phyloP scores from a whole-genome alignment of 2,888 invertebrate genomes.

The Spialia ferax region DNA sequence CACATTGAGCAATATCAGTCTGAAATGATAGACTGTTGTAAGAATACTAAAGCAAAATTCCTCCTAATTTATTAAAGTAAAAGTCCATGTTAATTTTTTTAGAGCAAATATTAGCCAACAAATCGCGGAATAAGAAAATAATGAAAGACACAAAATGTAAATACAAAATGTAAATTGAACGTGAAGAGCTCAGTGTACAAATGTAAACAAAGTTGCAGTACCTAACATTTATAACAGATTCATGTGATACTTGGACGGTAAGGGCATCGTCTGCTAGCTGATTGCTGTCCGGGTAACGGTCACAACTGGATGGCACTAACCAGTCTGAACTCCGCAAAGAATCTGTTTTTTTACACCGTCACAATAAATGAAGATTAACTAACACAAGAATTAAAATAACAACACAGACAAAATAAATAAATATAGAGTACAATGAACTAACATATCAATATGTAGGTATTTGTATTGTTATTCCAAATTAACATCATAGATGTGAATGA shows the following conservation, averaged over 20 bases:
- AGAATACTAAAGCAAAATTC: neutral
- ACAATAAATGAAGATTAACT: neutral
- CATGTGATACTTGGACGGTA: constrained; percentile 19
- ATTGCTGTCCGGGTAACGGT: constrained; percentile 62
- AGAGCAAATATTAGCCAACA: neutral
- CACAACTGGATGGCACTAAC: constrained; percentile 3
- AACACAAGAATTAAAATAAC: too few species aligned
- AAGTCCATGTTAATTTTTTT: too few species aligned
- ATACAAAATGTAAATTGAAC: neutral
- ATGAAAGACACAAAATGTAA: neutral
- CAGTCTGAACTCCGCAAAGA: neutral
- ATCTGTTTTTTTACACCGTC: neutral
- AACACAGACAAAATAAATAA: too few species aligned
- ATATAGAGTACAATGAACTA: too few species aligned
- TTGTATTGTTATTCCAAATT: neutral
- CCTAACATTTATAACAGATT: constrained; percentile 7
- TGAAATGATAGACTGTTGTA: neutral
- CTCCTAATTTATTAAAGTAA: too few species aligned
- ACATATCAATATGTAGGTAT: too few species aligned
- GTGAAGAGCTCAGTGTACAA: neutral
- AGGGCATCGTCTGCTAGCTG: constrained; percentile 63
- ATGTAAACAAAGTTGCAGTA: neutral
- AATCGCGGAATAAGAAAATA: neutral
- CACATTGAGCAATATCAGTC: constrained; percentile 5
- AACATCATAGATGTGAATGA: neutral